These are phyloP conservation scores for Perognathus longimembris DNA, from an alignment of 2,113 vertebrate genomes.

Conservation along the genomic window DNA sequence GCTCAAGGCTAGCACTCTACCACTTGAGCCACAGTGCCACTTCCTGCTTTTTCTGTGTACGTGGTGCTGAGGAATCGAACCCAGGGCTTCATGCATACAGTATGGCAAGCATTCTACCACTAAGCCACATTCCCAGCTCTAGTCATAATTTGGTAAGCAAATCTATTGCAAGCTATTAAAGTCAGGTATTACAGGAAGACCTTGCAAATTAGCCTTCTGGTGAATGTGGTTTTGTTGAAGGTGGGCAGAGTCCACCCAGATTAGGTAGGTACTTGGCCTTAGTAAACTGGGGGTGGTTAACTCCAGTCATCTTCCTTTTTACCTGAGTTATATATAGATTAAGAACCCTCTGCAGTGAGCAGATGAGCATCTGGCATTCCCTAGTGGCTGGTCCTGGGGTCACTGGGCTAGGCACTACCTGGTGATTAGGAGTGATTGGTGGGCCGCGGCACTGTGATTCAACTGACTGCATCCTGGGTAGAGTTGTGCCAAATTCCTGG, in stretches of 20 bases:
- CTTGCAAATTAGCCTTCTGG: neutral
- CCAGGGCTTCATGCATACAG: too few relatives aligned
- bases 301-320: neutral
- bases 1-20: too few relatives aligned
- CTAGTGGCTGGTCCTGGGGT: neutral
- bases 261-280: neutral
- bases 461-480: too few relatives aligned
- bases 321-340: neutral
- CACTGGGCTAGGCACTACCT: neutral
- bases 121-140: too few relatives aligned
- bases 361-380: neutral
- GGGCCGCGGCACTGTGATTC: neutral
- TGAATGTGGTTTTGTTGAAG: conserved; percentile 30
- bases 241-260: conserved; percentile 4
- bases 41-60: too few relatives aligned
- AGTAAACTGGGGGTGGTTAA: neutral
- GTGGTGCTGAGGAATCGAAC: too few relatives aligned
- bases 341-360: neutral
- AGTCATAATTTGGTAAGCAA: too few relatives aligned
- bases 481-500: neutral
- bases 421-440: too few relatives aligned
- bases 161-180: too few relatives aligned
- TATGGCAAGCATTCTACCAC: too few relatives aligned
- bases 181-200: neutral
- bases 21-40: too few relatives aligned